A percentile compares a stretch with the other conserved stretches of the same genome.
Evolutionary conservation across 2,888 invertebrate species (phyloP).

Genomic region (Drosophila kuntzei): DNA sequence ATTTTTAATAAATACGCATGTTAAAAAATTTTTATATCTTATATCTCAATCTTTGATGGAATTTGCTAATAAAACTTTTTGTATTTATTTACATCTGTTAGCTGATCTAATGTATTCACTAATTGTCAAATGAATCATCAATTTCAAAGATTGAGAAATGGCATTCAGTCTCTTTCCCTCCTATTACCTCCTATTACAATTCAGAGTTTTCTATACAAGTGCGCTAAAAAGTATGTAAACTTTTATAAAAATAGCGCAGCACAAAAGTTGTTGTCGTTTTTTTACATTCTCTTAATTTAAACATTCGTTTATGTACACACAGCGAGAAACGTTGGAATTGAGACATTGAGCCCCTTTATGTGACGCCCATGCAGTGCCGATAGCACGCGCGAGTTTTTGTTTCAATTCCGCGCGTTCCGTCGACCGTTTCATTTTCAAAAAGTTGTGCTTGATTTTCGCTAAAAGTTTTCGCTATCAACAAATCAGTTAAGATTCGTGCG

Average conservation of each 20-base stretch:
- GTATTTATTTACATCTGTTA: background rate
- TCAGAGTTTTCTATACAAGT: background rate
- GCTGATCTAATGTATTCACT: slow-evolving; percentile 3
- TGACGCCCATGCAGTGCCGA: slow-evolving; percentile 22
- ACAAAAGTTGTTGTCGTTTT: slow-evolving; percentile 29
- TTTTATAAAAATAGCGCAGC: slow-evolving; percentile 48
- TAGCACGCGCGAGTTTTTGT: slow-evolving; percentile 44
- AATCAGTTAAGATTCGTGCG: slow-evolving; percentile 78
- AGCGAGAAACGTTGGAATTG: slow-evolving; percentile 23
- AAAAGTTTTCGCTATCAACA: slow-evolving; percentile 67
- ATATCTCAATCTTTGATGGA: background rate
- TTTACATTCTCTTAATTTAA: slow-evolving; percentile 13
- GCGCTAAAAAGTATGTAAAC: slow-evolving; percentile 55
- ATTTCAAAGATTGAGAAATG: background rate
- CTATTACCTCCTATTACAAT: too few relatives aligned
- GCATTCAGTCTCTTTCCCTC: background rate
- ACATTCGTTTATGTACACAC: background rate
- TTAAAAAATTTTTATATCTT: background rate
- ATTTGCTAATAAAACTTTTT: background rate
- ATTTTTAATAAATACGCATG: slow-evolving; percentile 36
- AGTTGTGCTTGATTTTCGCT: slow-evolving; percentile 46
- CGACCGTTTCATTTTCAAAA: slow-evolving; percentile 43
- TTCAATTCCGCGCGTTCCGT: slow-evolving; percentile 47
- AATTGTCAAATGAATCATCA: slow-evolving; percentile 6
- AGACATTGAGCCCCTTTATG: slow-evolving; percentile 1